Base-by-base conservation (phyloP, 2,113 vertebrate genomes). In the Siniperca knerii region DNA sequence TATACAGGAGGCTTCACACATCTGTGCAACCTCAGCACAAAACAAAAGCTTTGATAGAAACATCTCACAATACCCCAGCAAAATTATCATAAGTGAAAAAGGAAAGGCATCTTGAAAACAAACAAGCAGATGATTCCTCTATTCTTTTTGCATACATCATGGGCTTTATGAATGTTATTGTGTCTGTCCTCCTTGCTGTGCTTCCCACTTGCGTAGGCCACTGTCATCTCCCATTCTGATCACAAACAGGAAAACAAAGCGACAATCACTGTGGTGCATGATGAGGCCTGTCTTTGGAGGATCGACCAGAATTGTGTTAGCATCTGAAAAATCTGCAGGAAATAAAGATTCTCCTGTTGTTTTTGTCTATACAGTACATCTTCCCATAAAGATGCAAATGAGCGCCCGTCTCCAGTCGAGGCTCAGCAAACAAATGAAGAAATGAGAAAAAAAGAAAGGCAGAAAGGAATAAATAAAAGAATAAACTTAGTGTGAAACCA, bases 371-470 rank as follows among this genome's bases (percentile, higher is more conserved):
- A 91, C 84, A 81, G 87, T 88, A 79, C 77, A 81, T 87, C 81
- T 86, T 88, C 73, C 86, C 78, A 93, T 95, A 92, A 92, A 94
- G 89, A 95, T 93, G 92, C 85, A 93, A 95, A 95, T 94, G 87
- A 93, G 86, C 2, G 1, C 55, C 44, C 0, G 77, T 91, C 88
- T 92, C 87, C 70, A 86, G 93, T 69, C 52, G 79, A 85, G 68
- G 65, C 86, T 83, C 67, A 58, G 83, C 75, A 90, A 91, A 91
- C 83, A 90, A 90, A 87, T 18, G 44, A 77, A 82, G 37, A 67
- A 82, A 85, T 54, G 64, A 68, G 54, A 55, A 79, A 68, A 77
- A 85, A 84, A 44, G 55, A 74, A 74, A 29, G 25, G 12, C 44
- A 0, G 74, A 86, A 72, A 77, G 50, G 60, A 84, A 85, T 52